Base-by-base conservation (phyloP, 2,888 invertebrate genomes). In the Emmelina monodactyla region DNA sequence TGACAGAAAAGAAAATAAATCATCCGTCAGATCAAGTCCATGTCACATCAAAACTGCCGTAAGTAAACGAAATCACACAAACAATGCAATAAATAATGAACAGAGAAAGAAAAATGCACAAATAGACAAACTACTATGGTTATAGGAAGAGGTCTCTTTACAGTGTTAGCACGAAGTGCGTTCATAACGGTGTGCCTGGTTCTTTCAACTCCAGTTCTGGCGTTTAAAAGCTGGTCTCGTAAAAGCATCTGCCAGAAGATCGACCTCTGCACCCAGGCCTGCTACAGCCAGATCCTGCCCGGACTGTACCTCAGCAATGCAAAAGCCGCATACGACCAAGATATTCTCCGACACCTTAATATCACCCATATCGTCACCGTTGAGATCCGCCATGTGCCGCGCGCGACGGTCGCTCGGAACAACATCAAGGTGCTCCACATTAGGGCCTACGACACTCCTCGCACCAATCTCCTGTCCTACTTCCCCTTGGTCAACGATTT, bases 331-430 rank as follows among this genome's bases (percentile, higher is more conserved):
- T 51, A 57, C 11, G 75, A 78, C 49, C 48, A 45, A 38, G 39
- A 57, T 46, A 62, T 78, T 2, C 62, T 78, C 33, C 45, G 58
- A 39, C 47, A 58, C 7, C 75, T 79, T 51, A 68, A 68, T 39
- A 78, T 79, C 60, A 70, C 69, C 48, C 78, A 79, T 55, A 63
- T 79, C 11, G 76, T 79, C 58, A 76, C 79, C n/a, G 55, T 79
- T 55, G 76, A 76, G 41, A 60, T 69, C 7, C 67, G 61, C 35
- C 56, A 66, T 40, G 47, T 78, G 28, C 79, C 79, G 35, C 72
- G 68, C 45, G 54, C 62, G 25, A 61, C 63, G 54, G 69, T 75
- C 41, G 40, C 53, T 32, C 53, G 65, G 55, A 52, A 58, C 48
- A 61, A 71, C 45, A 67, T 79, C 41, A 62, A 58, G 43, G 70